Evolutionary conservation across 2,797 vertebrate genomes (phyloP).

Genomic region (Odontamblyopus rebecca): DNA sequence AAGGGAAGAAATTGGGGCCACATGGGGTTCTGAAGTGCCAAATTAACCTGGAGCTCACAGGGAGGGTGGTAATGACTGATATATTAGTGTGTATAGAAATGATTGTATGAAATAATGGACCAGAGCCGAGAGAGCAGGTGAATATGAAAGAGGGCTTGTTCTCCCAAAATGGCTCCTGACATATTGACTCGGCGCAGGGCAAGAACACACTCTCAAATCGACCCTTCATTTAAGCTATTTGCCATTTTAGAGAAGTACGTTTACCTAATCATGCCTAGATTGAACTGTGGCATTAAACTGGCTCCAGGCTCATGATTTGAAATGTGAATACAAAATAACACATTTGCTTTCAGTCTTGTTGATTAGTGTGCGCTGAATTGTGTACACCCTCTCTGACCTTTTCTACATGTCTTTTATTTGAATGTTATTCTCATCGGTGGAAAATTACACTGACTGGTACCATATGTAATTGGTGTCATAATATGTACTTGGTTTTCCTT

Average conservation of each 20-base stretch:
- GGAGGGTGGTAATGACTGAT: constrained; percentile 28
- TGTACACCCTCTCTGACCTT: neutral
- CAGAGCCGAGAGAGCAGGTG: constrained; percentile 19
- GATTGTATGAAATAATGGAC: constrained; percentile 15
- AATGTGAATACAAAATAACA: neutral
- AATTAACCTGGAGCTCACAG: constrained; percentile 26
- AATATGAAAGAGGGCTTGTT: constrained; percentile 28
- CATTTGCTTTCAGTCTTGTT: neutral
- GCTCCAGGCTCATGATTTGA: neutral
- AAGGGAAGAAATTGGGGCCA: neutral
- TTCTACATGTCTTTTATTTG: neutral
- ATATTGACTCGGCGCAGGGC: constrained; percentile 17
- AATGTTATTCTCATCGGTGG: neutral
- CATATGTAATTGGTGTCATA: neutral
- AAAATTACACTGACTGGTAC: neutral
- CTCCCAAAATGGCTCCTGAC: constrained; percentile 18
- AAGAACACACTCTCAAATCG: constrained; percentile 21
- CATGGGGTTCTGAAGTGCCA: constrained; percentile 16
- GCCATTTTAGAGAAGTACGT: constrained; percentile 9
- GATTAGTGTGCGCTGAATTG: neutral
- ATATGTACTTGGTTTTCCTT: neutral
- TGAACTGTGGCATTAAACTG: neutral
- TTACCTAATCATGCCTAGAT: neutral
- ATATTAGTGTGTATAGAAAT: constrained; percentile 35
- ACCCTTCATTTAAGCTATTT: constrained; percentile 30